Evolutionary conservation across 2,113 vertebrate genomes (phyloP).

Genomic region (Microcebus murinus): DNA sequence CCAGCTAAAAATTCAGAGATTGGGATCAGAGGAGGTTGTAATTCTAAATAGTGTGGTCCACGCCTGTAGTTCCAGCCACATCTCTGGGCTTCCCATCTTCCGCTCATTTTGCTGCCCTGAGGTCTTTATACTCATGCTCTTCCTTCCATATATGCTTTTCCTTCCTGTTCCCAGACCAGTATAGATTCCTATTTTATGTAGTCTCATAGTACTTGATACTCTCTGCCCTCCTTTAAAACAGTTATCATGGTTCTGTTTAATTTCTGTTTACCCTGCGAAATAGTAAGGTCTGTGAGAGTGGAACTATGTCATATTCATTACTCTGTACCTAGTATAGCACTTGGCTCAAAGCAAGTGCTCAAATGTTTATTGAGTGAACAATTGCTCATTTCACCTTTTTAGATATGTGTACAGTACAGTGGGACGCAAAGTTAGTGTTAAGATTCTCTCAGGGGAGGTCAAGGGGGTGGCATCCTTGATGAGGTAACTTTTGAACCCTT

Average conservation of each 20-base stretch:
- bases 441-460: neutral
- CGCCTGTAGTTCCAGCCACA: neutral
- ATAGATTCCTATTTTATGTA: neutral
- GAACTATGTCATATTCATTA: neutral
- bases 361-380: neutral
- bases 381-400: conserved; percentile 21
- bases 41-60: neutral
- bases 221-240: neutral
- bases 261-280: neutral
- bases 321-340: neutral
- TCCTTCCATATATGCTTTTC: neutral
- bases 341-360: neutral
- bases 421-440: neutral
- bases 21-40: neutral
- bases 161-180: neutral
- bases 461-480: neutral
- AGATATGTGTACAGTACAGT: neutral
- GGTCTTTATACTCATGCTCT: neutral
- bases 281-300: neutral
- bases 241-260: neutral
- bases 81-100: neutral
- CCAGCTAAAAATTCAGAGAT: neutral
- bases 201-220: neutral
- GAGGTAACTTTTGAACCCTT: neutral
- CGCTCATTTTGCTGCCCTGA: neutral